Percentiles rank a stretch among this genome's conserved stretches.
phyloP scores from a whole-genome alignment of 2,113 vertebrate species.

The Sinocyclocheilus maitianheensis region DNA sequence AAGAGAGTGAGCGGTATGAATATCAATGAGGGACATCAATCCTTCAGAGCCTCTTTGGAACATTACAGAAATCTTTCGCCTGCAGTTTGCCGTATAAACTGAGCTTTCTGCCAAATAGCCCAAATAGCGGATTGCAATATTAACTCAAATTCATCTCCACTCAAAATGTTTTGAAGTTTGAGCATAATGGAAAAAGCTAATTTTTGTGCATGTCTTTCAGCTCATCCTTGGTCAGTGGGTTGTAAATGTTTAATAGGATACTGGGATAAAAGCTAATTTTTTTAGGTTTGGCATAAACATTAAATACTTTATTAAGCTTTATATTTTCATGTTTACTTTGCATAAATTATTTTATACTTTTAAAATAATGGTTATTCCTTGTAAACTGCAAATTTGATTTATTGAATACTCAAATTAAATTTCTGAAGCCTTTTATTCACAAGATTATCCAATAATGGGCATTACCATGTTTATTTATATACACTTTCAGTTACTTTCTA shows the following conservation, averaged over 20 bases:
- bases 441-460: not conserved
- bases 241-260: not conserved
- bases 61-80: conserved; percentile 51
- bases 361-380: not conserved
- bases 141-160: conserved; percentile 29
- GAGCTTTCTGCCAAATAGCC: conserved; percentile 44
- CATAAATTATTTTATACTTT: not conserved
- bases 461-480: not conserved
- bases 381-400: not conserved
- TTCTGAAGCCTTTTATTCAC: not conserved
- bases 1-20: conserved; percentile 50
- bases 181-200: not conserved
- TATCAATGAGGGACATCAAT: conserved; percentile 58
- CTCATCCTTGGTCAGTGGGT: not conserved
- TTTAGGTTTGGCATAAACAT: too few relatives aligned
- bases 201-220: not conserved
- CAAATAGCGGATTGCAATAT: conserved; percentile 48
- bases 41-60: conserved; percentile 51
- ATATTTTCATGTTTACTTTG: not conserved
- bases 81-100: conserved; percentile 53
- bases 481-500: not conserved
- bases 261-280: not conserved
- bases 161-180: conserved; percentile 1
- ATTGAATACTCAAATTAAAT: not conserved
- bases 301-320: too few relatives aligned